Evolutionary conservation across 2,797 vertebrate species (phyloP), one percentile per base, ranked within the genome.

Genomic region (Lacerta bilineata): DNA sequence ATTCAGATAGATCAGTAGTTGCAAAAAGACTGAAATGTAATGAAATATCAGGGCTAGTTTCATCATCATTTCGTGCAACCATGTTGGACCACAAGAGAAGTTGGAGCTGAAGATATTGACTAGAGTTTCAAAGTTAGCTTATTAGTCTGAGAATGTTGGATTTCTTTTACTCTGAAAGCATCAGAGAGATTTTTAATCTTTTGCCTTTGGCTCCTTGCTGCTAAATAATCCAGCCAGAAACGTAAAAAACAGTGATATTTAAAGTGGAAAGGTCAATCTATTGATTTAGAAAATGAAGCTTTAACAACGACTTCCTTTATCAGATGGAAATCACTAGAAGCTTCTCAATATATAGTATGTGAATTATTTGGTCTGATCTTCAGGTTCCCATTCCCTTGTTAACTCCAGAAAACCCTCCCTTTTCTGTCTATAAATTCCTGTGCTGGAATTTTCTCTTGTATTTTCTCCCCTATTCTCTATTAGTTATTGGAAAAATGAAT

Each of bases 211-310:
- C 85, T 88, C 86, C 46, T 3, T 79, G 69, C n/a, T 72, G 39
- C 69, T 76, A 0, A 17, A 87, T 5, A 91, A 93, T 84, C 74
- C 18, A 86, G 2, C 78, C 83, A 89, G 83, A 0, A 27, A 17
- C 1, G n/a, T 76, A 83, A 91, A 91, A 87, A 83, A 91, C 81
- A 84, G 82, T 84, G 76, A 76, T 80, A 87, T 90, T 81, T 90
- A 88, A 82, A 88, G 84, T 91, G 91, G 79, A 1, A 25, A 88
- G 85, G 91, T 25, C 85, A 80, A 10, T 90, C n/a, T 81, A 71
- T 61, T 90, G 55, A 33, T 8, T 41, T 86, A 82, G 77, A 76
- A 61, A 27, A 91, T 71, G 36, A 36, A 2, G 50, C 88, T 91
- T 92, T 88, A 46, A 80, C 76, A 88, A 90, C n/a, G 13, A 8